Conservation (phyloP, 30 jellyfish, hydroid and myxozoan species). For the Turritopsis rubra region DNA sequence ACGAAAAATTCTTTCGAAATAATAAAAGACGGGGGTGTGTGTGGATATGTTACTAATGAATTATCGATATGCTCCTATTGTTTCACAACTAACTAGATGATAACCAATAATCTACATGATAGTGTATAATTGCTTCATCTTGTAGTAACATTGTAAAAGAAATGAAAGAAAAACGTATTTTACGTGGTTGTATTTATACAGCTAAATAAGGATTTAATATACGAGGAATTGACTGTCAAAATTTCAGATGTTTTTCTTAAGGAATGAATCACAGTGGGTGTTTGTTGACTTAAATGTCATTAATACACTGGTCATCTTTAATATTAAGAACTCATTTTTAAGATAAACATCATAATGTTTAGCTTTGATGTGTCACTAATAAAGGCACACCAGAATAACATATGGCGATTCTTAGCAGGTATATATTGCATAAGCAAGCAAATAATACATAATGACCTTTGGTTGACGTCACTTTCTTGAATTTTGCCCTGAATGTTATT, state of each 20-base stretch:
- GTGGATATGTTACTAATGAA: not conserved
- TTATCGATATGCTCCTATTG: not conserved
- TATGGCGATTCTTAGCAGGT: not conserved
- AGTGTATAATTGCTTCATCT: not conserved
- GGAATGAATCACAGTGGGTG: not conserved
- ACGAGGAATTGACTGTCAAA: not conserved
- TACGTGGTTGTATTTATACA: not conserved
- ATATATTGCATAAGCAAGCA: not conserved
- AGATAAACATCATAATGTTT: not conserved
- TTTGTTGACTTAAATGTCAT: not conserved
- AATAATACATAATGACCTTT: not conserved
- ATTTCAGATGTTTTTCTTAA: not conserved
- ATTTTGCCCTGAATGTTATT: not conserved
- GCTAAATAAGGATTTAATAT: not conserved
- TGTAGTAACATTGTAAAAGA: not conserved
- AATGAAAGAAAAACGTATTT: not conserved
- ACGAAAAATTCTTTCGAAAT: too few relatives aligned
- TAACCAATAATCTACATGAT: not conserved
- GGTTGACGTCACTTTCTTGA: not conserved
- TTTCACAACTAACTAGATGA: not conserved
- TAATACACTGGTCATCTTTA: not conserved
- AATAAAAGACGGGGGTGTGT: not conserved
- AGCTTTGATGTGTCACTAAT: not conserved
- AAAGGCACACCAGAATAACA: not conserved
- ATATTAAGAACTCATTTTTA: not conserved